phyloP scores from a whole-genome alignment of 1,140 invertebrate genomes.

The Andrena cerasifolii region DNA sequence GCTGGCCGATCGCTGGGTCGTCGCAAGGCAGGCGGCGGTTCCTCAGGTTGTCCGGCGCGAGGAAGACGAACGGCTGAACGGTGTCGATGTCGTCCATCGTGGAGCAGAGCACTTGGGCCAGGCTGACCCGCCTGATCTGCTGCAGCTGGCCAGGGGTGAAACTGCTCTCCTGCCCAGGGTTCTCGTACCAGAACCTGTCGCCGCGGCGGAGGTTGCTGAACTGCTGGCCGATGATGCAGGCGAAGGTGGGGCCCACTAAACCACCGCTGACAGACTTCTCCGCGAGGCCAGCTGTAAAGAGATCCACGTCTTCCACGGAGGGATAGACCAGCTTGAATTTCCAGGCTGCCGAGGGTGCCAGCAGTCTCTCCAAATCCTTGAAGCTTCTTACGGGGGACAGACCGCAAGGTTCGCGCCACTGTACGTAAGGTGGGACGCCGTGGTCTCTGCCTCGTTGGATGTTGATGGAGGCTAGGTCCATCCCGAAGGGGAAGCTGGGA shows the following conservation, averaged over 20 bases:
- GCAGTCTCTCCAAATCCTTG: constrained; percentile 88
- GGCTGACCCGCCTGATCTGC: constrained; percentile 90
- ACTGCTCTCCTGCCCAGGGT: constrained; percentile 87
- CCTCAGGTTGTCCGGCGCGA: constrained; percentile 84
- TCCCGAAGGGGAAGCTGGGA: constrained; percentile 87
- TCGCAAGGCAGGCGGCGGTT: constrained; percentile 87
- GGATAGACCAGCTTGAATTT: constrained; percentile 87
- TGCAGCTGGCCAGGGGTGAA: constrained; percentile 93
- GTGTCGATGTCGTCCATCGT: constrained; percentile 89
- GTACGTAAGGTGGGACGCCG: constrained; percentile 91
- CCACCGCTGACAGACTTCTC: constrained; percentile 92
- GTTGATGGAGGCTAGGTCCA: constrained; percentile 95
- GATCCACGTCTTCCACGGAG: constrained; percentile 92
- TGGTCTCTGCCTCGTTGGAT: constrained; percentile 95
- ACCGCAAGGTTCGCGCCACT: constrained; percentile 92
- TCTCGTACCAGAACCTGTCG: constrained; percentile 97
- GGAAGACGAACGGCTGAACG: constrained; percentile 89
- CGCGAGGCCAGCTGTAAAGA: constrained; percentile 94
- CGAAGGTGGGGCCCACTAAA: constrained; percentile 96
- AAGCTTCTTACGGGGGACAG: constrained; percentile 88
- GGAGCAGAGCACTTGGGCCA: constrained; percentile 93
- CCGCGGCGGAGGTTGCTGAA: constrained; percentile 94
- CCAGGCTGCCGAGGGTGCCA: constrained; percentile 85
- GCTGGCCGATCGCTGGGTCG: constrained; percentile 87
- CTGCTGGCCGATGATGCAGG: constrained; percentile 97